Evolutionary conservation across 2,113 vertebrate genomes (phyloP).

Genomic region (Ardeotis arabs): DNA sequence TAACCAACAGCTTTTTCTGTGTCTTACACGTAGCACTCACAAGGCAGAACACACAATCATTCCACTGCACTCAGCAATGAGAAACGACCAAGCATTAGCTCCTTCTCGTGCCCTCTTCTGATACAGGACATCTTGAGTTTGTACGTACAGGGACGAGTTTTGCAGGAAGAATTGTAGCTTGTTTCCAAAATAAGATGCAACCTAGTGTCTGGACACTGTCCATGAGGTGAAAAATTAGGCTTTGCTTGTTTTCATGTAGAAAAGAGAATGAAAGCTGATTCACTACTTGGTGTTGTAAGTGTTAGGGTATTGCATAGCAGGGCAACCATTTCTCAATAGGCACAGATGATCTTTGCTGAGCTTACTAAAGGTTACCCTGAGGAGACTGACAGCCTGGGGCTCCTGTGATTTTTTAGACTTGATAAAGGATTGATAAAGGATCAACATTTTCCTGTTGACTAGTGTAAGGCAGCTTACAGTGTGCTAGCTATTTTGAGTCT

Average conservation of each 20-base stretch:
- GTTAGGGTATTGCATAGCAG: neutral
- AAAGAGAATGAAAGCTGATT: neutral
- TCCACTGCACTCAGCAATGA: neutral
- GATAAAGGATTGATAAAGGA: neutral
- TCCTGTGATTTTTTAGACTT: neutral
- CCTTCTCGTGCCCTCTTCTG: neutral
- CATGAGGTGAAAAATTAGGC: neutral
- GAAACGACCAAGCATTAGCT: neutral
- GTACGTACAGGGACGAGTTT: neutral
- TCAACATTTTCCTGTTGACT: neutral
- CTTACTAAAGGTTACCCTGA: neutral
- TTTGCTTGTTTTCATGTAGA: neutral
- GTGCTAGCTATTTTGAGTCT: neutral
- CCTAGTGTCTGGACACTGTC: neutral
- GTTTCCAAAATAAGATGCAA: neutral
- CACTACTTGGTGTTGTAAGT: neutral
- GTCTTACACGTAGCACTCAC: neutral
- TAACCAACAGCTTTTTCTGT: neutral
- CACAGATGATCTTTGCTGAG: neutral
- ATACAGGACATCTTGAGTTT: neutral
- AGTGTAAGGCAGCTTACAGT: neutral
- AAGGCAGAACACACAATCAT: neutral
- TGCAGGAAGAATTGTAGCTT: neutral
- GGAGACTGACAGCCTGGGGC: neutral
- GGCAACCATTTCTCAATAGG: fast-evolving